phyloP scores from a whole-genome alignment of 1,140 invertebrate species.

The Drosophila littoralis region DNA sequence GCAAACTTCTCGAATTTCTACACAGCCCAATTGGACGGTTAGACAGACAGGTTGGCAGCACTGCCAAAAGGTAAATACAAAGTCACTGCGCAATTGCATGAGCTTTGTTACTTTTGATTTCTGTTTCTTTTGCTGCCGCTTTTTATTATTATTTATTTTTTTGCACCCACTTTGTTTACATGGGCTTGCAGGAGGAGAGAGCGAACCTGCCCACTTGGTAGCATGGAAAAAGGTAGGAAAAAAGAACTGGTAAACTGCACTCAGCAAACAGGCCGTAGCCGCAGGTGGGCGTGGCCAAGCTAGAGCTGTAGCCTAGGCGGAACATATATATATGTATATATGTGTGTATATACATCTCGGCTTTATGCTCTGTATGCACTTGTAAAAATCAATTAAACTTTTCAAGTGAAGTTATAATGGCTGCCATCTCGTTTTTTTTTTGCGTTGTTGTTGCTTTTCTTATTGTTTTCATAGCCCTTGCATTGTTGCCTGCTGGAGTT shows the following conservation, averaged over 20 bases:
- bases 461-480: conserved; percentile 74
- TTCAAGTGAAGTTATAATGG: conserved; percentile 82
- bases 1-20: conserved; percentile 18
- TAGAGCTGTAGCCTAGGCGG: not conserved
- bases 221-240: not conserved
- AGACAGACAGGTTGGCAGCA: conserved; percentile 28
- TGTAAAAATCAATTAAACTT: conserved; percentile 83
- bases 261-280: not conserved
- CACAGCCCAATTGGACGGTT: no score
- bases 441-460: conserved; percentile 63
- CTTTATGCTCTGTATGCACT: conserved; percentile 59
- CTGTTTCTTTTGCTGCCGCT: conserved; percentile 3
- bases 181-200: conserved; percentile 41
- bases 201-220: conserved; percentile 43
- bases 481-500: conserved; percentile 42
- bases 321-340: conserved; percentile 18
- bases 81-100: conserved; percentile 41
- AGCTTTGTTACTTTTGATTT: conserved; percentile 68
- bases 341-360: conserved; percentile 24
- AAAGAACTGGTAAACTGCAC: conserved; percentile 1
- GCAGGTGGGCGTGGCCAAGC: conserved; percentile 44
- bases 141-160: not conserved
- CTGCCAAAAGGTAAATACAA: conserved; percentile 48
- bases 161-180: conserved; percentile 55
- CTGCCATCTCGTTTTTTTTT: conserved; percentile 62